Evolutionary conservation across 2,113 vertebrate genomes (phyloP).

Genomic region (Carlito syrichta): DNA sequence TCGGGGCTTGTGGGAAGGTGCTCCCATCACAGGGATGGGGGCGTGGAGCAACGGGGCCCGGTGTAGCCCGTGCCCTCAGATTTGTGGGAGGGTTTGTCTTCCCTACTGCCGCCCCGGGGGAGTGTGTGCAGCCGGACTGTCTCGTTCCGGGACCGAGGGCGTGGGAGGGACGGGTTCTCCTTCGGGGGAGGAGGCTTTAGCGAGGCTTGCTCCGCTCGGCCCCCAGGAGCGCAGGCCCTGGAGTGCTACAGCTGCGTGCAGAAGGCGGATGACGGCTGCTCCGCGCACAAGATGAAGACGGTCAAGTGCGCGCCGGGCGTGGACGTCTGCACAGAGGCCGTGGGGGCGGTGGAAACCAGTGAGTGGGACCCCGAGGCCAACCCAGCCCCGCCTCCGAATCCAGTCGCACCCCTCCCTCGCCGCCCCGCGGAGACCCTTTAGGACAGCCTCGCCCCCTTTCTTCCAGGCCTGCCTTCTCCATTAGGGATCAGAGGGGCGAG

Average conservation of each 20-base stretch:
- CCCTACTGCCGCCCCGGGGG: neutral
- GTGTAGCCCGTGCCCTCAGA: neutral
- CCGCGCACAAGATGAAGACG: conserved; percentile 44
- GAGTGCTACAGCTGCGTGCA: conserved; percentile 79
- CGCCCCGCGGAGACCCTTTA: too few species aligned
- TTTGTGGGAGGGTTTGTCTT: neutral
- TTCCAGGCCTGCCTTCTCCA: neutral
- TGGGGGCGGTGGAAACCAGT: conserved; percentile 78
- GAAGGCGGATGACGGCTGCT: conserved; percentile 67
- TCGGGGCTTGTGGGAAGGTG: neutral
- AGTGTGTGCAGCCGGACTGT: neutral
- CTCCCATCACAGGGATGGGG: neutral
- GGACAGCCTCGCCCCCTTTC: accelerated
- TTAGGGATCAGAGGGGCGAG: neutral
- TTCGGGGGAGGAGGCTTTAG: neutral
- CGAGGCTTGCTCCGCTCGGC: neutral
- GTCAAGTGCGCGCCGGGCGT: conserved; percentile 59
- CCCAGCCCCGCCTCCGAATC: neutral
- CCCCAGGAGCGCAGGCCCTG: conserved; percentile 68
- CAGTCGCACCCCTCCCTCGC: too few species aligned
- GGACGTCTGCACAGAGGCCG: conserved; percentile 71
- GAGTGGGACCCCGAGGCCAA: conserved; percentile 27
- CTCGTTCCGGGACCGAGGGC: neutral
- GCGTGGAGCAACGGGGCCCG: neutral
- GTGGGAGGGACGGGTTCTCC: neutral